phyloP scores from a whole-genome alignment of 2,888 invertebrate genomes.

The Dascillus cervinus region DNA sequence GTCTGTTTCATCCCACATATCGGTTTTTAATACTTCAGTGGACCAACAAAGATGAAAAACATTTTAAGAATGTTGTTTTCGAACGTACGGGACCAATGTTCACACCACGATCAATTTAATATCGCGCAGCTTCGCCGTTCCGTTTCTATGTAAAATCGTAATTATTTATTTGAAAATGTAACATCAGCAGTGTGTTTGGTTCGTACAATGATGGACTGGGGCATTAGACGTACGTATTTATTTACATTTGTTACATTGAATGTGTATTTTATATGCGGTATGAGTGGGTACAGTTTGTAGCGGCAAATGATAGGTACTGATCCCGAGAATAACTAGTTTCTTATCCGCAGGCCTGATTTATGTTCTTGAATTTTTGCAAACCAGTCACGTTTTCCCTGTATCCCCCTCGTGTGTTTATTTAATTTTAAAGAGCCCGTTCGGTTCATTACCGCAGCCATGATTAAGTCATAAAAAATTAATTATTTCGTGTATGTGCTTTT shows the following conservation, averaged over 20 bases:
- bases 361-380: slow-evolving; percentile 26
- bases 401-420: slow-evolving; percentile 4
- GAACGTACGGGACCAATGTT: slow-evolving; percentile 12
- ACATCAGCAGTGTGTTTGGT: slow-evolving; percentile 11
- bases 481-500: no score
- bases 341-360: slow-evolving; percentile 23
- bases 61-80: slow-evolving; percentile 6
- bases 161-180: slow-evolving; percentile 14
- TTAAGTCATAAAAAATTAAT: no score
- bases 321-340: slow-evolving; percentile 26
- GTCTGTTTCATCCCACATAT: slow-evolving; percentile 12
- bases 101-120: no score
- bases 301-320: no score
- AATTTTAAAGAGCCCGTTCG: background rate
- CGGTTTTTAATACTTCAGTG: slow-evolving; percentile 1
- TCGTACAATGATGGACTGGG: slow-evolving; percentile 64
- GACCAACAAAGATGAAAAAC: slow-evolving; percentile 7
- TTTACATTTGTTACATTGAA: slow-evolving; percentile 5
- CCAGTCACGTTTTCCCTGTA: slow-evolving; percentile 25
- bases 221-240: slow-evolving; percentile 59
- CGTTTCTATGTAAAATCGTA: no score
- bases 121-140: no score
- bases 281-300: no score
- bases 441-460: no score
- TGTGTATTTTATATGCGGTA: no score